Percentiles rank a stretch among this genome's conserved stretches.
Evolutionary conservation across 2,888 invertebrate species (phyloP).

Genomic region (Blera fallax): DNA sequence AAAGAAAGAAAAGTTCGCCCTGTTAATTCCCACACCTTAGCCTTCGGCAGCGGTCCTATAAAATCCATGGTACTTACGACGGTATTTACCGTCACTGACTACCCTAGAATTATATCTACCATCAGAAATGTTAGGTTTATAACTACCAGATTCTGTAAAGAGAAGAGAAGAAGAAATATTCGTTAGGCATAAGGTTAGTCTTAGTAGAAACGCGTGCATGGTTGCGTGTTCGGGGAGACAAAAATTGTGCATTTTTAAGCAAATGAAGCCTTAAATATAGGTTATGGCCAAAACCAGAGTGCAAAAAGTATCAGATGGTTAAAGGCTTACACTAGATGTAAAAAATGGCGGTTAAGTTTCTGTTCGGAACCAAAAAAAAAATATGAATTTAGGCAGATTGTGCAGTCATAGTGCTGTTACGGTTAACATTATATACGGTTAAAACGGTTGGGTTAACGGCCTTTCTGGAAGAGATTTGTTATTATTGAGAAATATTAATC

Average conservation of each 20-base stretch:
- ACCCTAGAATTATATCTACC: slow-evolving; percentile 4
- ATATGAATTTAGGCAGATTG: slow-evolving; percentile 46
- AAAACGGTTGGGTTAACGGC: slow-evolving; percentile 70
- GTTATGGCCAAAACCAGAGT: slow-evolving; percentile 28
- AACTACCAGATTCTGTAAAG: slow-evolving; percentile 61
- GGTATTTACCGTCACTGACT: slow-evolving; percentile 61
- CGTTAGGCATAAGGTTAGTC: slow-evolving; percentile 3
- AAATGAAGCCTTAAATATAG: slow-evolving; percentile 50
- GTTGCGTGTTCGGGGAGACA: slow-evolving; percentile 37
- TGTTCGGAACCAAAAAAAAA: slow-evolving; percentile 24
- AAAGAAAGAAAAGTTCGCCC: background rate
- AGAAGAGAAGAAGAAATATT: slow-evolving; percentile 1
- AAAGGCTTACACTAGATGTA: slow-evolving; percentile 52
- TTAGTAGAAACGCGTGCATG: slow-evolving; percentile 26
- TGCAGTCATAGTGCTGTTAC: slow-evolving; percentile 70
- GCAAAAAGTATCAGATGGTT: slow-evolving; percentile 31
- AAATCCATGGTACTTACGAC: slow-evolving; percentile 63
- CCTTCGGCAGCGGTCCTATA: background rate
- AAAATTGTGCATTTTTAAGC: slow-evolving; percentile 49
- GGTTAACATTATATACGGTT: slow-evolving; percentile 72
- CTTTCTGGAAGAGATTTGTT: slow-evolving; percentile 71
- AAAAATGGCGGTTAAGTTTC: slow-evolving; percentile 37
- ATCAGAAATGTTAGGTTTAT: slow-evolving; percentile 6
- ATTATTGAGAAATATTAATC: slow-evolving; percentile 61
- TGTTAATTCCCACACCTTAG: background rate